Base-by-base conservation (phyloP, 2,888 invertebrate genomes). In the Gari tellinella region DNA sequence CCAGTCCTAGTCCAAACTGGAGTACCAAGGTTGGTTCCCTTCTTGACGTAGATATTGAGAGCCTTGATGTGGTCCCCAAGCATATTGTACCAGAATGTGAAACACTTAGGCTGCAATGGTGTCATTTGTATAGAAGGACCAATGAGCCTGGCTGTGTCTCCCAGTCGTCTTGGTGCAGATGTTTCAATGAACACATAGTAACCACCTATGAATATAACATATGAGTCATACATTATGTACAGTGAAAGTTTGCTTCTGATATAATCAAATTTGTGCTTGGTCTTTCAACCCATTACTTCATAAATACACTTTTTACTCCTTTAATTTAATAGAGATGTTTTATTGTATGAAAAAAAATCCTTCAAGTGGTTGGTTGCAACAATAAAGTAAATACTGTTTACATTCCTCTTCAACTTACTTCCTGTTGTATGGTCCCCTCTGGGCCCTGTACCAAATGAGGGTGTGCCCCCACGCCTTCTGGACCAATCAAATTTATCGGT, bases 161-260 rank as follows among this genome's bases (percentile, higher is more conserved):
- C 94, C 0, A 93, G 93, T 67, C 92, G 81, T 61, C 94, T 89
- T 0, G 94, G 94, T 77, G 93, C 93, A 5, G 93, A 92, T 0
- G 94, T 80, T 61, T 89, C 88, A 37, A 88, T 81, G 62, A 87
- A 89, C 45, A 89, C 58, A 74, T 90, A 90, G 65, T 82, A 86
- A 4, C 90, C 88, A 40, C 58, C 87, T 88, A 68, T 2, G 68
- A 65, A 41, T 23, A 25, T 8, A 17, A 8, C n/a, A n/a, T n/a
- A n/a, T n/a, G n/a, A n/a, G n/a, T n/a, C n/a, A n/a, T n/a, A n/a
- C n/a, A n/a, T n/a, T n/a, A n/a, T n/a, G n/a, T n/a, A n/a, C n/a
- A n/a, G n/a, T n/a, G n/a, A n/a, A n/a, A n/a, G n/a, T n/a, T n/a
- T n/a, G n/a, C n/a, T n/a, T n/a, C n/a, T n/a, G n/a, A n/a, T n/a